Conservation (phyloP, 2,888 invertebrate genomes). For the Cordilura impudica region DNA sequence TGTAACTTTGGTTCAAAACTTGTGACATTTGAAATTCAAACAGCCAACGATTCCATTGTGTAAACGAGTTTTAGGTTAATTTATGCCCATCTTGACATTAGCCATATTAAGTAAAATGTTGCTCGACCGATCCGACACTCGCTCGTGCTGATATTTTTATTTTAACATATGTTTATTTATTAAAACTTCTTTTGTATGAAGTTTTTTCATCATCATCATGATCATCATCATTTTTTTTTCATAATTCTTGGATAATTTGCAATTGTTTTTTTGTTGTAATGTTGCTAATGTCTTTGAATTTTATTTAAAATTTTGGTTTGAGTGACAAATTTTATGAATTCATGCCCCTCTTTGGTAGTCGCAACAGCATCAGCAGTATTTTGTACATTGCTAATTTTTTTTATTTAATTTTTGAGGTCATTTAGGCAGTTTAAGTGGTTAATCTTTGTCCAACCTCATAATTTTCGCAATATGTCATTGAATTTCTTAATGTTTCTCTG, state of each 20-base stretch:
- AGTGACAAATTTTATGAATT: constrained; percentile 31
- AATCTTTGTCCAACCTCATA: not conserved
- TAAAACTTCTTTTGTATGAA: constrained; percentile 11
- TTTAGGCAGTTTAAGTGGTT: not conserved
- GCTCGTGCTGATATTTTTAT: constrained; percentile 50
- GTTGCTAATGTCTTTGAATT: not conserved
- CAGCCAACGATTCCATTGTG: constrained; percentile 25
- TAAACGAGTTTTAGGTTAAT: constrained; percentile 63
- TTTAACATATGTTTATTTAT: constrained; percentile 49
- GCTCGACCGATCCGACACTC: constrained; percentile 37
- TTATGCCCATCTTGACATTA: constrained; percentile 75
- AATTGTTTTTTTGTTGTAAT: not conserved
- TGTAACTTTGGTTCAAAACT: constrained; percentile 47
- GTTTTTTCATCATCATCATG: not conserved
- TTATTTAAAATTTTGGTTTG: not conserved
- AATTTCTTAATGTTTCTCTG: not conserved
- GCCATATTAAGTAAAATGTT: constrained; percentile 65
- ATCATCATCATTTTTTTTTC: not conserved
- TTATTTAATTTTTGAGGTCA: constrained; percentile 34
- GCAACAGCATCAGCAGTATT: not conserved
- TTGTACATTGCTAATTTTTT: constrained; percentile 1
- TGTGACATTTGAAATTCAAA: constrained; percentile 60
- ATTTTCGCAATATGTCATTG: constrained; percentile 41
- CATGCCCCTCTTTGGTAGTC: constrained; percentile 21
- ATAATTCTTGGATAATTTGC: not conserved